These are phyloP conservation scores for Drosophila paranaensis DNA, from an alignment of 2,888 invertebrate genomes.

Conservation along the genomic window DNA sequence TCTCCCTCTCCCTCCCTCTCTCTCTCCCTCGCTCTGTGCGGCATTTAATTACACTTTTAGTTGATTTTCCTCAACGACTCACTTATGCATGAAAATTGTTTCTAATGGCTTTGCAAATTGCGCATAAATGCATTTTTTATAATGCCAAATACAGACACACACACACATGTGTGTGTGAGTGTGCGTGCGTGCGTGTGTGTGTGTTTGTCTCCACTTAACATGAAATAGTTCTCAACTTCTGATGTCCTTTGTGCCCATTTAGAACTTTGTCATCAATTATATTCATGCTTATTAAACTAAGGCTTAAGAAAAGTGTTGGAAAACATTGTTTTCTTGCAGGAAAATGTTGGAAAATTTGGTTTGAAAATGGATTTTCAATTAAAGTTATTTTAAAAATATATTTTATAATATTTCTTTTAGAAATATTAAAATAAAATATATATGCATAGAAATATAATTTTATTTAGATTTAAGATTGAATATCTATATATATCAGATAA, in stretches of 20 bases:
- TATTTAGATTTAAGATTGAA: too few species aligned
- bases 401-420: too few species aligned
- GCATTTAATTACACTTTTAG: slow-evolving; percentile 61
- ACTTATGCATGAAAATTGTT: slow-evolving; percentile 66
- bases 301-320: neutral
- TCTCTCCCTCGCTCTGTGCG: slow-evolving; percentile 9
- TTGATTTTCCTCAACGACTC: slow-evolving; percentile 54
- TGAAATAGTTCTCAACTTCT: slow-evolving; percentile 3
- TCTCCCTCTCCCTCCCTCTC: too few species aligned
- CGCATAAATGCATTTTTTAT: slow-evolving; percentile 49
- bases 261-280: neutral
- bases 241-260: slow-evolving; percentile 7
- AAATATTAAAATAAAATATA: too few species aligned
- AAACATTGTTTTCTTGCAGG: neutral
- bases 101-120: slow-evolving; percentile 61
- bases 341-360: too few species aligned
- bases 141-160: slow-evolving; percentile 1
- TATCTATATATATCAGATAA: too few species aligned
- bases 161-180: neutral
- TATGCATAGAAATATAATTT: too few species aligned
- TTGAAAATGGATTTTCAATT: too few species aligned
- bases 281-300: slow-evolving; percentile 1
- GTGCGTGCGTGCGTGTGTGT: neutral
- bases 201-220: slow-evolving; percentile 7
- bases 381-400: too few species aligned